Percentiles rank a stretch among this genome's conserved stretches.
phyloP scores from a whole-genome alignment of 2,888 invertebrate species.

The Dinocampus coccinellae region DNA sequence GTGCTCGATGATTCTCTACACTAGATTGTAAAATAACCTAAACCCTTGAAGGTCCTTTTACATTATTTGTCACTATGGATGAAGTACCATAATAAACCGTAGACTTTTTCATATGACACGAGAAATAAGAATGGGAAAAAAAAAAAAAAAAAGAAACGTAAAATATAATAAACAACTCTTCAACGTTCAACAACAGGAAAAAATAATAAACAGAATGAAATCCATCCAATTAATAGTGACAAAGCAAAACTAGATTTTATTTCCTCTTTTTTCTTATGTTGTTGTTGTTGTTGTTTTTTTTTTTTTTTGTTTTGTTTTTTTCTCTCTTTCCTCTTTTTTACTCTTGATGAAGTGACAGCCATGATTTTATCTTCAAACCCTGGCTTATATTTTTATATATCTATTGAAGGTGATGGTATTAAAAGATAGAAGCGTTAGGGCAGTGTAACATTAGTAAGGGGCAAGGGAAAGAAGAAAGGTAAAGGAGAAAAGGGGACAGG shows the following conservation, averaged over 20 bases:
- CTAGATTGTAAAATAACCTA: neutral
- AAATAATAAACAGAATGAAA: neutral
- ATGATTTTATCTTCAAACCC: neutral
- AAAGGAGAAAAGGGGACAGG: no score
- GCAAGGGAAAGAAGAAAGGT: no score
- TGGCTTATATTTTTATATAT: neutral
- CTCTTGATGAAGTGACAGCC: neutral
- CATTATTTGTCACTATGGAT: constrained; percentile 1
- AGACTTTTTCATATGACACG: no score
- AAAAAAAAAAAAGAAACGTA: neutral
- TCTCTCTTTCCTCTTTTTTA: neutral
- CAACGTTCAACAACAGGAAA: neutral
- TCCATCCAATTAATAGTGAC: constrained; percentile 18
- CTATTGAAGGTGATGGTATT: neutral
- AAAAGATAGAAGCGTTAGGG: neutral
- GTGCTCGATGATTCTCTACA: constrained; percentile 7
- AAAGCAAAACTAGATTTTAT: constrained; percentile 10
- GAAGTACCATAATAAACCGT: neutral
- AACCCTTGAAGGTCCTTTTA: neutral
- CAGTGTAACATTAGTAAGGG: no score
- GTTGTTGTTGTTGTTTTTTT: neutral
- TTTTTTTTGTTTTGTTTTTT: no score
- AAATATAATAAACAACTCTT: neutral
- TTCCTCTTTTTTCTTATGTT: neutral
- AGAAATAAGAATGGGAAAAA: no score